Percentiles rank a stretch among this genome's conserved stretches.
These are phyloP conservation scores for Anthonomus grandis DNA, from an alignment of 1,140 invertebrate species.

Conservation along the genomic window DNA sequence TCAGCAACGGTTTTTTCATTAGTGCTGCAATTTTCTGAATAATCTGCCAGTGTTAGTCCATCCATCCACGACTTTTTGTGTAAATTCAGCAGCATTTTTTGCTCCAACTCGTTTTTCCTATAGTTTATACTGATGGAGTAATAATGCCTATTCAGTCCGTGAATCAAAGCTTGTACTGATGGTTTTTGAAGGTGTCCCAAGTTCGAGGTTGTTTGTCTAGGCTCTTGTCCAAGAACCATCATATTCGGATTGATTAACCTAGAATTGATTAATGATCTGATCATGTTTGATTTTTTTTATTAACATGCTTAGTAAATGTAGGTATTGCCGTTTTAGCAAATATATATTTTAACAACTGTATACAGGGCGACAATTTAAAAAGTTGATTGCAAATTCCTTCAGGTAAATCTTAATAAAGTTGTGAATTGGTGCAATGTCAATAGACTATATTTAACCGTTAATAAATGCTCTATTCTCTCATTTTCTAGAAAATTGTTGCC, in stretches of 20 bases:
- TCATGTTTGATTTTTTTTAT: not conserved
- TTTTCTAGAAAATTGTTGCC: too few relatives aligned
- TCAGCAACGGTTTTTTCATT: slow-evolving; percentile 92
- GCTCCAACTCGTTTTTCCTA: slow-evolving; percentile 97
- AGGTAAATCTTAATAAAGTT: too few relatives aligned
- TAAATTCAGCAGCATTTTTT: slow-evolving; percentile 98
- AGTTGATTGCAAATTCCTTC: too few relatives aligned
- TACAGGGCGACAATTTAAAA: too few relatives aligned
- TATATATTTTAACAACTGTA: too few relatives aligned
- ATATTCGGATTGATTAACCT: slow-evolving; percentile 98
- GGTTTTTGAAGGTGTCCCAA: slow-evolving; percentile 98
- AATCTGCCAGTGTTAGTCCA: slow-evolving; percentile 91
- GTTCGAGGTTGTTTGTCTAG: slow-evolving; percentile 98
- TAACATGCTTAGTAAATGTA: not conserved
- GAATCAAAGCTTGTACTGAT: slow-evolving; percentile 98
- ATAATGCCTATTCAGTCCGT: slow-evolving; percentile 98
- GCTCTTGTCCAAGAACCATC: slow-evolving; percentile 98
- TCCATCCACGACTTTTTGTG: slow-evolving; percentile 99
- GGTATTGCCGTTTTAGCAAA: too few relatives aligned
- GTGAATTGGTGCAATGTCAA: too few relatives aligned
- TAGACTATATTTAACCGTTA: too few relatives aligned
- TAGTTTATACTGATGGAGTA: slow-evolving; percentile 99
- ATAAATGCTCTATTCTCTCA: too few relatives aligned
- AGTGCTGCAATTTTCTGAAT: slow-evolving; percentile 87
- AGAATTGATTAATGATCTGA: slow-evolving; percentile 2